Evolutionary conservation across 2,113 vertebrate species (phyloP), one percentile per base, ranked within the genome.

Genomic region (Euleptes europaea): DNA sequence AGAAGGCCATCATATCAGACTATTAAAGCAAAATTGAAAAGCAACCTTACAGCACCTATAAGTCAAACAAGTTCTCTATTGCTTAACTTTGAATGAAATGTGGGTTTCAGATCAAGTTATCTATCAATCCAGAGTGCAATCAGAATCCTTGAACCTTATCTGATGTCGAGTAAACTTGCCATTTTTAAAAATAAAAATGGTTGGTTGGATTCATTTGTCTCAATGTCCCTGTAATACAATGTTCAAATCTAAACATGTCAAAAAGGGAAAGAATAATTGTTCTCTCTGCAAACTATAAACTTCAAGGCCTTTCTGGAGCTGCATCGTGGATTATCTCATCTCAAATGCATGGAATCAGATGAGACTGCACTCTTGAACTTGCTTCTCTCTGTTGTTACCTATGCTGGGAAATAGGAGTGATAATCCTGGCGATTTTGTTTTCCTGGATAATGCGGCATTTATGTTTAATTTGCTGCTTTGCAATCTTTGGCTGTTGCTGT

Each of bases 311-410:
- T 72, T 79, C 49, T 73, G 5, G 0, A 21, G 57, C 17, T 0
- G 4, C 31, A 51, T 49, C 6, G 77, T 70, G 14, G n/a, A 75
- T 42, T 69, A 10, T 70, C 84, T 91, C 82, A 87, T 90, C 87
- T 87, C 33, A 21, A 80, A 77, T 82, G 78, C 70, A 38, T 21
- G 6, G 28, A 65, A 38, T 74, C 14, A 14, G 73, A 83, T 77
- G 57, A 82, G 57, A 63, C 9, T 82, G 38, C 81, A 28, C 19
- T 82, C 86, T 91, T 91, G 89, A 86, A 86, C 81, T 84, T 86
- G 19, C 66, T 26, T 88, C 21, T 86, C 67, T 65, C 88, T 19
- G 13, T 88, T 78, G 23, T 49, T 35, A 63, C 9, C 78, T 28
- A 65, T 21, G 11, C 76, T 66, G 40, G 28, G 6, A 63, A 63